phyloP scores from a whole-genome alignment of 2,113 vertebrate genomes.

The Madoqua kirkii region DNA sequence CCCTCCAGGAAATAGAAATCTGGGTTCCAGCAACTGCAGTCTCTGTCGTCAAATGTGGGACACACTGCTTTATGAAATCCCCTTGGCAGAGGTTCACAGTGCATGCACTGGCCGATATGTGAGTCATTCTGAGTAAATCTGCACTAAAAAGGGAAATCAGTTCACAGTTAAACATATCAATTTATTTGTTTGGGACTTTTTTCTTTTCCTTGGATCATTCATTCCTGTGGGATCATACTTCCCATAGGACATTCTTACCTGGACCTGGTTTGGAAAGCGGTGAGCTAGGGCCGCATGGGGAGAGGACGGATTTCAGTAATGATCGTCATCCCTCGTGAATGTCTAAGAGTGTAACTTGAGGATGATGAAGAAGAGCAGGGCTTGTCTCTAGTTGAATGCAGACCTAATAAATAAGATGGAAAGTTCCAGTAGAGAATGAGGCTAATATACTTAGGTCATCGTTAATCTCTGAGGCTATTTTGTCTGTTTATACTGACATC shows the following conservation, averaged over 20 bases:
- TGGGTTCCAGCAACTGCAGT: neutral
- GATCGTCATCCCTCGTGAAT: neutral
- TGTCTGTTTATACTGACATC: conserved; percentile 13
- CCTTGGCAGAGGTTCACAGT: neutral
- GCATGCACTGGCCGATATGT: neutral
- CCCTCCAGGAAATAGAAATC: neutral
- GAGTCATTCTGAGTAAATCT: neutral
- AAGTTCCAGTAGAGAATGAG: conserved; percentile 3
- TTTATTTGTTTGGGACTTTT: neutral
- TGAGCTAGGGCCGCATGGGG: neutral
- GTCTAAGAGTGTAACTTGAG: neutral
- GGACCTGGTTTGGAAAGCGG: neutral
- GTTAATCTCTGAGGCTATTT: conserved; percentile 35
- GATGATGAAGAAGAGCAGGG: neutral
- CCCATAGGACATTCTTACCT: neutral
- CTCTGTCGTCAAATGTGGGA: neutral
- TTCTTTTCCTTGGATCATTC: neutral
- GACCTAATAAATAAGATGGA: conserved; percentile 22
- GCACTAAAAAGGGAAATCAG: neutral
- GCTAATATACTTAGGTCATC: conserved; percentile 29
- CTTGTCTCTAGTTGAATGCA: neutral
- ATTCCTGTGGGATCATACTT: neutral
- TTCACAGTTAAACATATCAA: neutral
- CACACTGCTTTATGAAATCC: neutral
- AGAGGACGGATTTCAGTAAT: neutral